phyloP scores from a whole-genome alignment of 2,888 invertebrate species.

The Trimorus sp. region DNA sequence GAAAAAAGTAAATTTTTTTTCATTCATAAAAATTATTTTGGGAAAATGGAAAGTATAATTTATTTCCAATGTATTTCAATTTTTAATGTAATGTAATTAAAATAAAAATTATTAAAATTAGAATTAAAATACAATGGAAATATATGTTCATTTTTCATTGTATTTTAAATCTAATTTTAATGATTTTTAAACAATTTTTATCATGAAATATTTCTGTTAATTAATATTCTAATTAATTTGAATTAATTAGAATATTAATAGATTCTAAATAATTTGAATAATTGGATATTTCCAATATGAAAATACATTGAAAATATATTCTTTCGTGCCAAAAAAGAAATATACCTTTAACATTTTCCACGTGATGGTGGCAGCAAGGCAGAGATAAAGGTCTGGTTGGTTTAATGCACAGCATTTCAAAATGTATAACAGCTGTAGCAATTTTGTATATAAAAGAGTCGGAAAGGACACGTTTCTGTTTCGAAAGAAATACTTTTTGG shows the following conservation, averaged over 20 bases:
- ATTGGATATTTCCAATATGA: slow-evolving; percentile 18
- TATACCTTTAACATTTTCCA: slow-evolving; percentile 81
- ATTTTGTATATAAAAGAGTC: slow-evolving; percentile 84
- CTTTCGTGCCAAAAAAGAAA: slow-evolving; percentile 3
- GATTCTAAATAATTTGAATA: no score
- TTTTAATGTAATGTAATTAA: no score
- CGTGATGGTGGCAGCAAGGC: slow-evolving; percentile 77
- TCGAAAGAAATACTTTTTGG: slow-evolving; percentile 68
- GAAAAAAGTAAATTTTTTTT: no score
- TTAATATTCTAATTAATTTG: no score
- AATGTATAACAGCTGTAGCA: slow-evolving; percentile 86
- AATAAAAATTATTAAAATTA: no score
- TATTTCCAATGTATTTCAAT: no score
- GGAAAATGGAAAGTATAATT: neutral
- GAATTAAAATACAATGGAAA: no score
- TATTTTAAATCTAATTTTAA: no score
- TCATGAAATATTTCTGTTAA: no score
- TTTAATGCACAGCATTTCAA: slow-evolving; percentile 87
- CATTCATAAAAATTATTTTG: neutral
- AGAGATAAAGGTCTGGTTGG: slow-evolving; percentile 85
- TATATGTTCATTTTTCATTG: no score
- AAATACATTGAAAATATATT: slow-evolving; percentile 4
- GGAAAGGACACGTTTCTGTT: slow-evolving; percentile 70
- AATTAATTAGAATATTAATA: no score
- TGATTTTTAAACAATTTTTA: no score